A percentile compares a stretch with the other conserved stretches of the same genome.
phyloP scores from a whole-genome alignment of 2,888 invertebrate genomes.

The Tipula helvola region DNA sequence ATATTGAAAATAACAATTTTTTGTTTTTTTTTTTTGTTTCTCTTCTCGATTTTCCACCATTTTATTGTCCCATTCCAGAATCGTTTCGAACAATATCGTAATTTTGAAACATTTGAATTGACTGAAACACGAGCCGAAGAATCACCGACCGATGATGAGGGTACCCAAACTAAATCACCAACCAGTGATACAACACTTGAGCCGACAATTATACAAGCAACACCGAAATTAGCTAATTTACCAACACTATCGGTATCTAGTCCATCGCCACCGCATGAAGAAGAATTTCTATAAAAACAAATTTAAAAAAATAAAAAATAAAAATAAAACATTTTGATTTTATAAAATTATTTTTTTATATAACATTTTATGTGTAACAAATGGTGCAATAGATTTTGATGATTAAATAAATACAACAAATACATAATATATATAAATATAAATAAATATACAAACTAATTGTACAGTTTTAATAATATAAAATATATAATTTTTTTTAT shows the following conservation, averaged over 20 bases:
- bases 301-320: too few relatives aligned
- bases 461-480: background rate
- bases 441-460: background rate
- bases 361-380: background rate
- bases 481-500: background rate
- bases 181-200: constrained; percentile 25
- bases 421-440: background rate
- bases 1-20: background rate
- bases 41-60: background rate
- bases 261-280: constrained; percentile 67
- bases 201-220: constrained; percentile 24
- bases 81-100: constrained; percentile 6
- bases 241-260: constrained; percentile 68
- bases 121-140: background rate
- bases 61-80: background rate
- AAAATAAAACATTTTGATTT: background rate
- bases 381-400: constrained; percentile 10
- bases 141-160: constrained; percentile 12
- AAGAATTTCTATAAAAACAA: constrained; percentile 23
- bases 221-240: constrained; percentile 37
- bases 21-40: background rate
- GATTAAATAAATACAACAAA: background rate
- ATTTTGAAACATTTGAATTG: constrained; percentile 8
- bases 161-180: constrained; percentile 19
- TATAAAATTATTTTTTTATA: background rate